Conservation (phyloP, 2,888 invertebrate genomes). For the Meiosimyza platycephala region DNA sequence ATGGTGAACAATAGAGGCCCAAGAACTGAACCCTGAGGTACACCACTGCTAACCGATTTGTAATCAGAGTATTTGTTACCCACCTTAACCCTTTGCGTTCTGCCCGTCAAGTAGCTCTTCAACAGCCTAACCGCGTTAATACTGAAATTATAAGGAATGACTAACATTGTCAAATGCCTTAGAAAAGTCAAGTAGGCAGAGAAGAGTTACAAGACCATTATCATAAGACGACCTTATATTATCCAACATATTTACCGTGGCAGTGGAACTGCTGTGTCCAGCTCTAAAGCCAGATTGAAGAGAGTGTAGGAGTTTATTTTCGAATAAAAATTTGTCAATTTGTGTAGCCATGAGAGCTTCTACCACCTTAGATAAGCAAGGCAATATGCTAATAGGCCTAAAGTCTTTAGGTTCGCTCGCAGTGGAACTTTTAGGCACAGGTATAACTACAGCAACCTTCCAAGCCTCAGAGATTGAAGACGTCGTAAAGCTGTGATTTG, state of each 20-base stretch:
- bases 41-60: background rate
- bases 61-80: background rate
- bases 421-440: too few relatives aligned
- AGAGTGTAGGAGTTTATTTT: background rate
- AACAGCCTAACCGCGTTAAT: background rate
- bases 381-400: too few relatives aligned
- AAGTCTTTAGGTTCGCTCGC: too few relatives aligned
- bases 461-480: too few relatives aligned
- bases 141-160: background rate
- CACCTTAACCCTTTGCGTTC: background rate
- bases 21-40: constrained; percentile 10
- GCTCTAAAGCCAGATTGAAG: constrained; percentile 15
- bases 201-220: background rate
- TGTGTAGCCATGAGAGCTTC: too few relatives aligned
- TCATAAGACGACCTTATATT: constrained; percentile 1
- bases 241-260: background rate
- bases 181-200: constrained; percentile 17
- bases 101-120: background rate
- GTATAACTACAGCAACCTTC: too few relatives aligned
- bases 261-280: constrained; percentile 16
- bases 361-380: too few relatives aligned
- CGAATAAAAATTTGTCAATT: background rate
- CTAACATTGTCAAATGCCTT: constrained; percentile 21
- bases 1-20: background rate
- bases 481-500: too few relatives aligned